A percentile compares a stretch with the other conserved stretches of the same genome.
These are phyloP conservation scores for Anoura caudifer DNA, from an alignment of 2,113 vertebrate species.

Conservation along the genomic window DNA sequence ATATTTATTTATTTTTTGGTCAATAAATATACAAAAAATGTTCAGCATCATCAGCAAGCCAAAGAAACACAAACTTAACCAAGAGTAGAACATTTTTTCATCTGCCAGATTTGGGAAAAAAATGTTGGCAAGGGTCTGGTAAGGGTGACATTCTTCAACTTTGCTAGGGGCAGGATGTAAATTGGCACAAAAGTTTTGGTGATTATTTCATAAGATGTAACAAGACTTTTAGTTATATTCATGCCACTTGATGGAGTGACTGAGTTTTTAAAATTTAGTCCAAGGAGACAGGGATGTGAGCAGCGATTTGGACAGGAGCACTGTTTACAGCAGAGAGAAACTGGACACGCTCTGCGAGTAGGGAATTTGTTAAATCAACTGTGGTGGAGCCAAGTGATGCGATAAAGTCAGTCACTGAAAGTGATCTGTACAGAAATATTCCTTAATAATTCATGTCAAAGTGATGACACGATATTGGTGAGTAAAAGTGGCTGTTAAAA, in stretches of 20 bases:
- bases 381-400: neutral
- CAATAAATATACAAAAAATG: neutral
- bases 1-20: neutral
- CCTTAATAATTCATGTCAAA: neutral
- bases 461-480: neutral
- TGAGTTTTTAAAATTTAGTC: neutral
- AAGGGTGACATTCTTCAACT: neutral
- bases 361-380: neutral
- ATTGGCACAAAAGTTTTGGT: neutral
- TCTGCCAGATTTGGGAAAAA: neutral
- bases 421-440: neutral
- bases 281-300: neutral
- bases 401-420: neutral
- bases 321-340: neutral
- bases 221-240: neutral
- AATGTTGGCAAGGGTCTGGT: neutral
- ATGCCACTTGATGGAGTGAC: neutral
- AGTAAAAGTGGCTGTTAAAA: neutral
- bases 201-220: neutral
- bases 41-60: neutral
- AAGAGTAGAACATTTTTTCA: neutral
- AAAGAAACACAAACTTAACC: neutral
- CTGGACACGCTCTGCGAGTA: neutral
- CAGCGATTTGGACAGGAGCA: neutral
- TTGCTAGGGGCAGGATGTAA: neutral